These are phyloP conservation scores for Pseudonaja textilis DNA, from an alignment of 2,113 vertebrate genomes.

Conservation along the genomic window DNA sequence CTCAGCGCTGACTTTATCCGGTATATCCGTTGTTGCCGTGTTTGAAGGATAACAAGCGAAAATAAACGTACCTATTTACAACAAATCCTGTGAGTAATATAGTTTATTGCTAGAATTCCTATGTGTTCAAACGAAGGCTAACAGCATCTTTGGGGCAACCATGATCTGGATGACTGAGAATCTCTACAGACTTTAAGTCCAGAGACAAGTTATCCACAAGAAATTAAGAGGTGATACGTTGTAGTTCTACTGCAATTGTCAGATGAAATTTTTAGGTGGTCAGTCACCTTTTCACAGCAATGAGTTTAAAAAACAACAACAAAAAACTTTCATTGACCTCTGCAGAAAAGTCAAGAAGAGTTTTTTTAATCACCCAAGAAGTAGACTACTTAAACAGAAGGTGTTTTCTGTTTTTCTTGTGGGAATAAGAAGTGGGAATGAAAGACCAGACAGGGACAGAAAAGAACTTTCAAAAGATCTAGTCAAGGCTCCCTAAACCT, in stretches of 20 bases:
- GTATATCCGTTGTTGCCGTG: too few species aligned
- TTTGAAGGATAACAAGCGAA: too few species aligned
- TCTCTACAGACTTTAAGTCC: too few species aligned
- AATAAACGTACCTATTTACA: too few species aligned
- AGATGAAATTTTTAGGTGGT: neutral
- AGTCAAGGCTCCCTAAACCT: neutral
- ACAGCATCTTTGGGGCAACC: too few species aligned
- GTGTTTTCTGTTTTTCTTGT: neutral
- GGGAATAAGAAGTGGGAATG: neutral
- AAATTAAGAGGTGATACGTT: neutral
- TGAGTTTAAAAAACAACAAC: neutral
- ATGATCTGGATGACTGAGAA: too few species aligned
- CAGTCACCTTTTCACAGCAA: neutral
- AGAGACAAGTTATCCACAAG: neutral
- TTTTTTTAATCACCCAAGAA: neutral
- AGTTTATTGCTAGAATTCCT: too few species aligned
- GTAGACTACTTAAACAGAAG: neutral
- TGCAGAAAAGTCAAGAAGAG: neutral
- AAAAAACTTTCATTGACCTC: neutral
- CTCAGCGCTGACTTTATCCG: too few species aligned
- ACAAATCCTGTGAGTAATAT: too few species aligned
- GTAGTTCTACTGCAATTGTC: neutral
- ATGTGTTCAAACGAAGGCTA: too few species aligned
- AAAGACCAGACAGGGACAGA: neutral
- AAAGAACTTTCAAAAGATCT: neutral